Evolutionary conservation across 2,888 invertebrate genomes (phyloP), one percentile per base, ranked within the genome.

Genomic region (Girardia tigrina): DNA sequence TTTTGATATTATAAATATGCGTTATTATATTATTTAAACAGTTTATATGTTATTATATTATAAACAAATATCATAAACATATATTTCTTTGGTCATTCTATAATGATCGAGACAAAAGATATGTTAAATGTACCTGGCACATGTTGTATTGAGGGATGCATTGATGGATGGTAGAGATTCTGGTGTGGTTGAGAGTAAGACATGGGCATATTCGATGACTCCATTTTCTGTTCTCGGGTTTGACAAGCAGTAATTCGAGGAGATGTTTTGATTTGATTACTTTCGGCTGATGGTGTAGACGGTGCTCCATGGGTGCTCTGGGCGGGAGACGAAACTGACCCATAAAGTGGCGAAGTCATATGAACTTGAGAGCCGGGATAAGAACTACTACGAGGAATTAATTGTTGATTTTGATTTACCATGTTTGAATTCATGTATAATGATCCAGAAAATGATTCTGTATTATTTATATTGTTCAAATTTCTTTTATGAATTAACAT

Each of bases 361-460:
- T 56, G 56, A 8, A 23, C 56, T n/a, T 56, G 56, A 20, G 56
- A 56, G 23, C 56, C 56, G 23, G 56, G 56, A 56, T 56, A 56
- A 56, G 56, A 56, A 56, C n/a, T 56, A 56, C 56, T 56, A 16
- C 56, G 56, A 12, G 56, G 56, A 56, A 56, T 56, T 23, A 56
- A 56, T 56, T 56, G 56, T n/a, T 56, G 56, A n/a, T 56, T 56
- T 56, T 56, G 56, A 56, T 56, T 56, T 8, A 56, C 56, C n/a
- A n/a, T 16, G 23, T 56, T 56, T 56, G 56, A 56, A 56, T 56
- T 56, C 8, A 56, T 23, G 23, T 56, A 56, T n/a, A 56, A 12
- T 56, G 56, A 56, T 56, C 56, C 56, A 4, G 56, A 56, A 56
- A 56, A 56, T 16, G 56, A 56, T 8, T 56, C 56, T 56, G 23